Evolutionary conservation across 2,888 invertebrate species (phyloP), one percentile per base, ranked within the genome.

Genomic region (Leptopterna dolabrata): DNA sequence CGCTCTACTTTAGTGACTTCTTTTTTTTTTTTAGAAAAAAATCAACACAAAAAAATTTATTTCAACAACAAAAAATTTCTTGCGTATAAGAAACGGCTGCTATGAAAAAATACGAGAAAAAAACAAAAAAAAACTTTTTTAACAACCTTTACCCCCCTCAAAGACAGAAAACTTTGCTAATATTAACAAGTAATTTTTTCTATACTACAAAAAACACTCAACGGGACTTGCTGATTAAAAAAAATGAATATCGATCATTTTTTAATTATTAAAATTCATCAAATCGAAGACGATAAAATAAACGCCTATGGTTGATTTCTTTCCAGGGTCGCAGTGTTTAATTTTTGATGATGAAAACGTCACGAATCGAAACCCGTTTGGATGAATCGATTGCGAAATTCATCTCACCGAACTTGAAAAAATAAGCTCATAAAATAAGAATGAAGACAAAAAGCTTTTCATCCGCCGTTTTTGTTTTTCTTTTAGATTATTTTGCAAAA

Each of bases 1-100:
- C 81, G 81, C 47, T 78, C 81, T 47, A 83, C 27, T 45, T n/a
- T 78, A 41, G 78, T 45, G 41, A 78, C 43, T 1, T 73, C 41
- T 16, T 45, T 45, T 78, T 78, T 78, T 78, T 78, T 45, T 78
- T 78, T 78, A 3, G 19, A n/a, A 27, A 45, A 78, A 73, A 36
- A 36, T 73, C 36, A 73, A 63, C 24, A 63, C 24, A 63, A 71
- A 71, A 30, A 73, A 73, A 73, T 30, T 73, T 30, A 29, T 73
- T 63, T 24, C 19, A 63, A 63, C 24, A 47, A 63, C 2, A 24
- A 63, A 63, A 63, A 24, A 24, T 63, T 63, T 27, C 63, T 63
- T 63, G 63, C 63, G 63, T 63, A 63, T 63, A 63, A 63, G 63
- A 73, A 16, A 73, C 36, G 73, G 73, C 73, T 73, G 73, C 73